Evolutionary conservation across 2,797 vertebrate genomes (phyloP).

Genomic region (Eptatretus atami): DNA sequence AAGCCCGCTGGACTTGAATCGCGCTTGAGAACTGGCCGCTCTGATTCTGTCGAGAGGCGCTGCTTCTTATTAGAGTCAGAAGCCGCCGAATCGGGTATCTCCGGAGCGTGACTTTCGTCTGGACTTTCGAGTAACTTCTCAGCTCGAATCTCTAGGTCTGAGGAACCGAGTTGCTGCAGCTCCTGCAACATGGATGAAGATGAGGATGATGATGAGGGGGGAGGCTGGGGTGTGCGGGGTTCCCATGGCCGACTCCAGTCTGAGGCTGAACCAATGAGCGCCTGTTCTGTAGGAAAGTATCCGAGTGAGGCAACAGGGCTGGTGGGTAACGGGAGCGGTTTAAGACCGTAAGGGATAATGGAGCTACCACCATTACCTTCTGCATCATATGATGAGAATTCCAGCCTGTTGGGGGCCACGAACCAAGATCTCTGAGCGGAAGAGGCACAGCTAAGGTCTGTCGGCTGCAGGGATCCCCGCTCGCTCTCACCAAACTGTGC

Average conservation of each 20-base stretch:
- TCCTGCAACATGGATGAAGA: conserved; percentile 4
- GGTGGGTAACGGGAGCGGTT: neutral
- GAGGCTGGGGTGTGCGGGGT: too few species aligned
- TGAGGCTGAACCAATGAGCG: neutral
- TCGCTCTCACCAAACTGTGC: neutral
- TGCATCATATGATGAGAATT: neutral
- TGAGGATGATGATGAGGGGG: neutral
- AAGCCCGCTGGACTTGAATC: neutral
- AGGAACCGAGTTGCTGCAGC: conserved; percentile 3
- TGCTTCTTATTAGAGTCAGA: neutral
- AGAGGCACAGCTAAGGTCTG: too few species aligned
- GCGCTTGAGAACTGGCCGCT: neutral
- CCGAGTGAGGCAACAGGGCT: conserved; percentile 3
- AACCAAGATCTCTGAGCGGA: too few species aligned
- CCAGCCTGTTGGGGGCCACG: too few species aligned
- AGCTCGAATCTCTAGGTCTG: neutral
- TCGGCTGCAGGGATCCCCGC: neutral
- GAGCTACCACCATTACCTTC: too few species aligned
- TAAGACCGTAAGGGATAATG: neutral
- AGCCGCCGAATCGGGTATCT: neutral
- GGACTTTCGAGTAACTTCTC: neutral
- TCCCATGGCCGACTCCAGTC: conserved; percentile 1
- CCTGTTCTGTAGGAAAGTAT: neutral
- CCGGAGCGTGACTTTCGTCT: neutral
- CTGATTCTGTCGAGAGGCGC: neutral